A percentile compares a stretch with the other conserved stretches of the same genome.
Conservation (phyloP, 2,888 invertebrate genomes). For the Strigamia transsilvanica region DNA sequence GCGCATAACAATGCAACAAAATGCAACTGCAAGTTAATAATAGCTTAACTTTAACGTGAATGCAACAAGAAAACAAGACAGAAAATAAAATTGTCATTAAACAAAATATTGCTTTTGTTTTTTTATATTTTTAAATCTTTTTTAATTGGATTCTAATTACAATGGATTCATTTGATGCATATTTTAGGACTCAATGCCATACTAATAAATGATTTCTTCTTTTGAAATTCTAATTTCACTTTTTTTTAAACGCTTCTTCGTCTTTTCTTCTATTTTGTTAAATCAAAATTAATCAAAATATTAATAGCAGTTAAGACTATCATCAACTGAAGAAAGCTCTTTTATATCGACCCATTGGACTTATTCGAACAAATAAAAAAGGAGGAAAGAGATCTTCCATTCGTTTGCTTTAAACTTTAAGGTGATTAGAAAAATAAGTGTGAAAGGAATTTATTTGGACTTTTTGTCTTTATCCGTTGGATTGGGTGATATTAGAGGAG, state of each 20-base stretch:
- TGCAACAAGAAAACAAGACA: too few relatives aligned
- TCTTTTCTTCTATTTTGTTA: not conserved
- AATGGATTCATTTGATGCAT: not conserved
- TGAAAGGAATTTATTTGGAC: constrained; percentile 34
- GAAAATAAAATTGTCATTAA: not conserved
- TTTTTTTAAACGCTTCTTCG: not conserved
- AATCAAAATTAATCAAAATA: constrained; percentile 29
- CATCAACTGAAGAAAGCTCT: not conserved
- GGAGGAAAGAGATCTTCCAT: not conserved
- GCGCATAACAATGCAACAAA: too few relatives aligned
- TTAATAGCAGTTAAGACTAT: constrained; percentile 18
- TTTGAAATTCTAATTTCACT: not conserved
- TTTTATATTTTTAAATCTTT: not conserved
- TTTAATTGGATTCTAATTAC: not conserved
- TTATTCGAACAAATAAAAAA: not conserved
- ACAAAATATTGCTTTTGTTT: not conserved
- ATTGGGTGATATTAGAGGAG: constrained; percentile 24
- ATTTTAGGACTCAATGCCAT: not conserved
- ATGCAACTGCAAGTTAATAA: too few relatives aligned
- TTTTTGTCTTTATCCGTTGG: constrained; percentile 19
- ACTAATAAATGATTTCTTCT: not conserved
- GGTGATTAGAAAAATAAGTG: constrained; percentile 38
- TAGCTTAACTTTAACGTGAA: too few relatives aligned
- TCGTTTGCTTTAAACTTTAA: not conserved
- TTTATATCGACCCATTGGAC: constrained; percentile 1